These are phyloP conservation scores for Reinhardtius hippoglossoides DNA, from an alignment of 2,113 vertebrate genomes.

Conservation along the genomic window DNA sequence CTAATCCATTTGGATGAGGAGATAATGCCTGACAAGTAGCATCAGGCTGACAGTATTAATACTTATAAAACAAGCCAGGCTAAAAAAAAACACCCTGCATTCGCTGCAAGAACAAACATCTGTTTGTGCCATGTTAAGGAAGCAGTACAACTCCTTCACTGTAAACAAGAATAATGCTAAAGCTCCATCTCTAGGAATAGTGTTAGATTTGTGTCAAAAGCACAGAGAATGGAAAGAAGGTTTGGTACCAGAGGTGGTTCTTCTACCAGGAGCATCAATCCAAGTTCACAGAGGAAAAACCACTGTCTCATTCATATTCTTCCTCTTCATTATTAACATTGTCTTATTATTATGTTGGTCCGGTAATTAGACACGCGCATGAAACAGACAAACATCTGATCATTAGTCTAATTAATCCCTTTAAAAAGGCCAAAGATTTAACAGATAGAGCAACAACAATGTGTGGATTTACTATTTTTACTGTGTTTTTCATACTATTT, in stretches of 20 bases:
- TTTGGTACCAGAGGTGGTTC: conserved; percentile 15
- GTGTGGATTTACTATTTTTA: background rate
- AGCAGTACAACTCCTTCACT: conserved; percentile 48
- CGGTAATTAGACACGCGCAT: background rate
- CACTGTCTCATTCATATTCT: background rate
- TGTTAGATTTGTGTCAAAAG: conserved; percentile 54
- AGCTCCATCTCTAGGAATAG: conserved; percentile 58
- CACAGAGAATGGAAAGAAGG: conserved; percentile 14
- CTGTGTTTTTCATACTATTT: background rate
- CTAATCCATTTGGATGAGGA: conserved; percentile 60
- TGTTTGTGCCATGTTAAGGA: conserved; percentile 67
- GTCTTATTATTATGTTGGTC: background rate
- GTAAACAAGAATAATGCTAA: conserved; percentile 53
- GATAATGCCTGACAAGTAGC: conserved; percentile 67
- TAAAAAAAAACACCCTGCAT: conserved; percentile 44
- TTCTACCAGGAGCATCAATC: conserved; percentile 1
- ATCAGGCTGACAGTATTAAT: conserved; percentile 66
- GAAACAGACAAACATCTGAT: too few species aligned
- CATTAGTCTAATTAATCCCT: too few species aligned
- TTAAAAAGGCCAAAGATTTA: too few species aligned
- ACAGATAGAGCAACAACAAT: too few species aligned
- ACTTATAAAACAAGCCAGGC: conserved; percentile 59
- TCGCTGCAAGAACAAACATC: conserved; percentile 64
- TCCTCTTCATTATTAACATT: background rate
- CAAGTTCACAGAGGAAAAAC: background rate